A percentile compares a stretch with the other conserved stretches of the same genome.
phyloP scores from a whole-genome alignment of 2,113 vertebrate species.

The Anhinga rufa region DNA sequence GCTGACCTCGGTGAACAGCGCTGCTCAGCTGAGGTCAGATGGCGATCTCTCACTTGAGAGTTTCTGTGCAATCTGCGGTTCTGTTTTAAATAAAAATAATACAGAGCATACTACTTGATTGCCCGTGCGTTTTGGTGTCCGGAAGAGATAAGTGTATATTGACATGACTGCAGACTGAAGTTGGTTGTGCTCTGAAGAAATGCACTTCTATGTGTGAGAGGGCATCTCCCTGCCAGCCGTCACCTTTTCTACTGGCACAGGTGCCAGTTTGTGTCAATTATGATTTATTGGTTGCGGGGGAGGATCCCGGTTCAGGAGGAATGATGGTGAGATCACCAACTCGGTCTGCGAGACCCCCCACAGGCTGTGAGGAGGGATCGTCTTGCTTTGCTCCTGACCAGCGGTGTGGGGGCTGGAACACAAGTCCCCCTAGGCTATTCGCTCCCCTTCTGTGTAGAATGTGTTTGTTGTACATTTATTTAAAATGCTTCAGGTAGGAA shows the following conservation, averaged over 20 bases:
- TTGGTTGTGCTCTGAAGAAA: neutral
- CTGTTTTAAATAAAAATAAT: neutral
- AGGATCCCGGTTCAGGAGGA: neutral
- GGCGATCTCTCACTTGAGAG: rapidly evolving
- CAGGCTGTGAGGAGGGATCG: neutral
- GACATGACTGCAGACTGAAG: neutral
- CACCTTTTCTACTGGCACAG: neutral
- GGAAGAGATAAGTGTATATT: too few species aligned
- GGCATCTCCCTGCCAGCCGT: neutral
- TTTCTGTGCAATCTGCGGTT: neutral
- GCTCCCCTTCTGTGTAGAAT: neutral
- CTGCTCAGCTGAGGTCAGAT: neutral
- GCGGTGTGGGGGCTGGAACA: neutral
- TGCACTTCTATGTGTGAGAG: neutral
- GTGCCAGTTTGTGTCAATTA: neutral
- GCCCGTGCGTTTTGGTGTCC: rapidly evolving
- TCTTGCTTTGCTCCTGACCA: neutral
- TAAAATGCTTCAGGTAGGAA: conserved; percentile 49
- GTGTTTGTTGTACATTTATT: neutral
- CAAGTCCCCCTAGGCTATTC: neutral
- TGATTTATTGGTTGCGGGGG: neutral
- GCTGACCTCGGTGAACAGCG: rapidly evolving
- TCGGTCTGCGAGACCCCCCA: neutral
- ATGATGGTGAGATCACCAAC: neutral
- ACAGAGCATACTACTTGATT: neutral